Evolutionary conservation across 2,797 vertebrate species (phyloP).

Genomic region (Acanthurus leucopareius): DNA sequence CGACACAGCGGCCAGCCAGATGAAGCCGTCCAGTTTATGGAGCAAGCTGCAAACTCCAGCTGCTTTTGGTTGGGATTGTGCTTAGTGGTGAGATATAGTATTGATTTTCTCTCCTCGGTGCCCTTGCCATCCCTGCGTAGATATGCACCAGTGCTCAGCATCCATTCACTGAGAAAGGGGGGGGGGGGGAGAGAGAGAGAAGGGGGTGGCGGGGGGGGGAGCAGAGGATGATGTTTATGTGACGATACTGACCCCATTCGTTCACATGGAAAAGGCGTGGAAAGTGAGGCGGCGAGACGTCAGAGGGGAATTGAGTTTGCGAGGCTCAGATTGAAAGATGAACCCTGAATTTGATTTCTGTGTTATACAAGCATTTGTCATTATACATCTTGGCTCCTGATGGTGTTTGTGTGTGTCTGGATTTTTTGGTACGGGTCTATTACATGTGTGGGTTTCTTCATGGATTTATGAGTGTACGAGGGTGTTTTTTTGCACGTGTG

Average conservation of each 20-base stretch:
- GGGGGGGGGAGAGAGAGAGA: conserved; percentile 36
- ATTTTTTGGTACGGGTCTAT: conserved; percentile 40
- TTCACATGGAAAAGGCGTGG: conserved; percentile 76
- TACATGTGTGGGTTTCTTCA: conserved; percentile 38
- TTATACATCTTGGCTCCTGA: conserved; percentile 58
- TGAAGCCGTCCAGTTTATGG: conserved; percentile 88
- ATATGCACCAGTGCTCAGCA: conserved; percentile 82
- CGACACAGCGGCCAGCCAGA: conserved; percentile 80
- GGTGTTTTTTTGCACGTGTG: neutral
- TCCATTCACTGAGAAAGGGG: conserved; percentile 74
- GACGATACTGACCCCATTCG: conserved; percentile 87
- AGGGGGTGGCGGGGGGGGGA: conserved; percentile 23
- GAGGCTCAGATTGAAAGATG: conserved; percentile 71
- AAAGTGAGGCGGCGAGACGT: conserved; percentile 58
- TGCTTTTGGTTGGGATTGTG: conserved; percentile 87
- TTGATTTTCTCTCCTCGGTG: conserved; percentile 85
- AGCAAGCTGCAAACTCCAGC: conserved; percentile 87
- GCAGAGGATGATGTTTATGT: conserved; percentile 79
- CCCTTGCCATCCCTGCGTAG: conserved; percentile 84
- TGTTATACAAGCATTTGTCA: conserved; percentile 74
- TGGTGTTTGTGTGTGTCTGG: conserved; percentile 62
- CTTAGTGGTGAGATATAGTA: conserved; percentile 88
- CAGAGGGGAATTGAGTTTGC: conserved; percentile 72
- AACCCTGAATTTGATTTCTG: conserved; percentile 76
- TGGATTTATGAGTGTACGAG: conserved; percentile 39